Evolutionary conservation across 2,113 vertebrate species (phyloP), one percentile per base, ranked within the genome.

Genomic region (Leuciscus idus): DNA sequence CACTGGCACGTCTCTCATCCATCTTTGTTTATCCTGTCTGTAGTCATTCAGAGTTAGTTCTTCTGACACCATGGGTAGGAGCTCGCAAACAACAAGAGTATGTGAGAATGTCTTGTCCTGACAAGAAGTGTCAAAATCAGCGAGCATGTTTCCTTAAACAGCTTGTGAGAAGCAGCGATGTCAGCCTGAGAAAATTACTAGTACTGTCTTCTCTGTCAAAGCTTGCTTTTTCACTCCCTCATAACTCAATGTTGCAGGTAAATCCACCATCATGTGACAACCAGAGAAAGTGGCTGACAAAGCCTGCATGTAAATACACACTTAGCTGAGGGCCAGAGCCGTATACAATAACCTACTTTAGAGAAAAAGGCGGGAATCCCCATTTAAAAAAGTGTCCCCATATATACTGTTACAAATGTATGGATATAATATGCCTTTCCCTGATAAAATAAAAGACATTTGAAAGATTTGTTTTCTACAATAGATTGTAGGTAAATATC

Each of bases 101-200:
- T 64, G 64, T 83, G 66, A 55, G 70, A 52, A 55, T 43, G 79
- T 62, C 70, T 64, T 83, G 46, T 55, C 74, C 74, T 87, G 85
- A 87, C 85, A 87, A 73, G 81, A 83, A 39, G 21, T 55, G 66
- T 83, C 81, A 83, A 83, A 83, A 48, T 82, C 57, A 26, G 43
- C 30, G 33, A 74, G 80, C 57, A 30, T 28, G 59, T 64, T 36
- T 52, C 74, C 59, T 87, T 66, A 55, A 66, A 81, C 66, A 64
- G 52, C 55, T 64, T 62, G 78, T 9, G 68, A 55, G 50, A 43
- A 36, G 36, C 28, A 33, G 59, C 50, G 48, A 83, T 68, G 80
- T 64, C 61, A 77, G 55, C 23, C 21, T 13, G 46, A 55, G 36
- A 21, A 81, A 66, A 82, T 66, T 66, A 76, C 26, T 36, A 62